Conservation (phyloP, 37 sponge, comb jelly and placozoan genomes). For the Eunapius fragilis region DNA sequence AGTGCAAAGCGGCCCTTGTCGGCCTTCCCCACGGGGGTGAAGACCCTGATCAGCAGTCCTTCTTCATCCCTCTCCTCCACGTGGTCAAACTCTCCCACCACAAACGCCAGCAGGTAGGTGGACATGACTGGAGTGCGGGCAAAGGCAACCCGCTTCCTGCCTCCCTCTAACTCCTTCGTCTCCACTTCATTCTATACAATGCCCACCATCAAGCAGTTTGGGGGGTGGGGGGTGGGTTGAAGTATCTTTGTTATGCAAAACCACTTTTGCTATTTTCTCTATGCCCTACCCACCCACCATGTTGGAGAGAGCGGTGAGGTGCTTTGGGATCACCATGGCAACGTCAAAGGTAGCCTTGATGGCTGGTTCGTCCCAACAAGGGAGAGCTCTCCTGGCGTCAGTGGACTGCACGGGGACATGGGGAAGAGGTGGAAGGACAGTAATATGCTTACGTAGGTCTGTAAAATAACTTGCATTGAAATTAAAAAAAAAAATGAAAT, state of each 20-base stretch:
- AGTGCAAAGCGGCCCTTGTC: slow-evolving; percentile 90
- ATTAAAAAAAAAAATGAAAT: too few relatives aligned
- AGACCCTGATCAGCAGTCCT: slow-evolving; percentile 88
- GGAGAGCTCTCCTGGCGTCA: slow-evolving; percentile 96
- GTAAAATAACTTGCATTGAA: too few relatives aligned
- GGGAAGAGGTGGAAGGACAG: not conserved
- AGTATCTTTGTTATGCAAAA: not conserved
- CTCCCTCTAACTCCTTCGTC: slow-evolving; percentile 43
- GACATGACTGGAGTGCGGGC: slow-evolving; percentile 90
- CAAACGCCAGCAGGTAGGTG: slow-evolving; percentile 90
- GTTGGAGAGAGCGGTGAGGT: slow-evolving; percentile 92
- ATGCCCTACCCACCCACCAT: slow-evolving; percentile 59
- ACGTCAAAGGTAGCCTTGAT: slow-evolving; percentile 97
- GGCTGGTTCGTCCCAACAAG: slow-evolving; percentile 99
- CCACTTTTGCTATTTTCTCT: not conserved
- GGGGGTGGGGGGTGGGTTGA: too few relatives aligned
- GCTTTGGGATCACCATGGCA: slow-evolving; percentile 84
- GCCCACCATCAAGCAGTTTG: not conserved
- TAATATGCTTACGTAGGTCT: too few relatives aligned
- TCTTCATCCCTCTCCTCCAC: slow-evolving; percentile 75
- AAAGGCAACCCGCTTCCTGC: slow-evolving; percentile 67
- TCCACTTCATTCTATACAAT: slow-evolving; percentile 24
- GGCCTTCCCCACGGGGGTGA: slow-evolving; percentile 90
- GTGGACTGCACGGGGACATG: slow-evolving; percentile 47
- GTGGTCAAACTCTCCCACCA: slow-evolving; percentile 97